A percentile compares a stretch with the other conserved stretches of the same genome.
Evolutionary conservation across 92 coral and sea anemone species (phyloP).

Genomic region (Metridium senile): DNA sequence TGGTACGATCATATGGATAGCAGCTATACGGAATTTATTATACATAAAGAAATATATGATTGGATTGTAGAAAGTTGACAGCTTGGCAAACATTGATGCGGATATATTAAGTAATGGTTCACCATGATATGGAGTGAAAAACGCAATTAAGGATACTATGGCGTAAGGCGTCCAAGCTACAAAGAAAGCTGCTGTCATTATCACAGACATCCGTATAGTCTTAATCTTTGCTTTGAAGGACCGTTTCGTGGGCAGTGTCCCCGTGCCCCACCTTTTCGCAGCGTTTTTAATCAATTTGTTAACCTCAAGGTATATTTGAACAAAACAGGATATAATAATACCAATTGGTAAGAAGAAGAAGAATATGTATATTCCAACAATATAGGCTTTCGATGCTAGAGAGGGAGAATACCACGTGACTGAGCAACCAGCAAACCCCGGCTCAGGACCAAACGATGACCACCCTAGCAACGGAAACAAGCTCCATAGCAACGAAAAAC

Average conservation of each 20-base stretch:
- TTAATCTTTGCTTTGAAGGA: slow-evolving; percentile 40
- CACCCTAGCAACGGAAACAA: slow-evolving; percentile 72
- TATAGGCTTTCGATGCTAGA: slow-evolving; percentile 35
- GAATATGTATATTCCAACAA: slow-evolving; percentile 41
- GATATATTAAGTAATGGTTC: slow-evolving; percentile 18
- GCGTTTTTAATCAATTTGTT: slow-evolving; percentile 47
- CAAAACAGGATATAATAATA: slow-evolving; percentile 38
- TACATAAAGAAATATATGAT: slow-evolving; percentile 63
- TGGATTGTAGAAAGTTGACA: slow-evolving; percentile 61
- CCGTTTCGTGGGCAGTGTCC: slow-evolving; percentile 41
- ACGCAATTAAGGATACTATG: slow-evolving; percentile 50
- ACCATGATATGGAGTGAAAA: neutral
- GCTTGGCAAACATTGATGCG: slow-evolving; percentile 65
- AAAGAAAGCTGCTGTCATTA: slow-evolving; percentile 62
- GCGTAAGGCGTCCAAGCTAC: slow-evolving; percentile 92
- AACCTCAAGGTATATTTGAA: slow-evolving; percentile 36
- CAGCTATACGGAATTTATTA: slow-evolving; percentile 45
- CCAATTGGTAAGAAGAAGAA: slow-evolving; percentile 62
- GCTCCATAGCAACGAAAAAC: slow-evolving; percentile 50
- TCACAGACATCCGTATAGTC: slow-evolving; percentile 36
- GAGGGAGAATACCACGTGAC: slow-evolving; percentile 53
- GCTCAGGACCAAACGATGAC: slow-evolving; percentile 72
- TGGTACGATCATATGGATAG: neutral
- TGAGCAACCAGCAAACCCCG: slow-evolving; percentile 63
- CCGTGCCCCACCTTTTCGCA: slow-evolving; percentile 51